Evolutionary conservation across 2,888 invertebrate genomes (phyloP).

Genomic region (Lacanobia wlatinum): DNA sequence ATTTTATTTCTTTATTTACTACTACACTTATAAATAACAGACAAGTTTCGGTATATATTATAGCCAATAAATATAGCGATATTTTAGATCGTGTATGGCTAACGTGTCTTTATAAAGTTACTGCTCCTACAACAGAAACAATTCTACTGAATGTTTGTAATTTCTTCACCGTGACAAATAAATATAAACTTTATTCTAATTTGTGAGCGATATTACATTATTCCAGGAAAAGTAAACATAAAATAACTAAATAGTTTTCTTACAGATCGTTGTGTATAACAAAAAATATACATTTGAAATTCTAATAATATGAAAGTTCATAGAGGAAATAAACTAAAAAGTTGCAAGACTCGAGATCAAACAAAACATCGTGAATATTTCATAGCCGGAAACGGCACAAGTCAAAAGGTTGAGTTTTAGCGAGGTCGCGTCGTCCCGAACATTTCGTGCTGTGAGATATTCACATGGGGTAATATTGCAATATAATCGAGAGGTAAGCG

Average conservation of each 20-base stretch:
- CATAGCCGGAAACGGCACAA: slow-evolving; percentile 80
- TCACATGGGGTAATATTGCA: slow-evolving; percentile 84
- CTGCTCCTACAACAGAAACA: slow-evolving; percentile 38
- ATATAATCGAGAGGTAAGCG: slow-evolving; percentile 64
- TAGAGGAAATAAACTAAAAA: slow-evolving; percentile 75
- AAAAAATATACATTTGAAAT: slow-evolving; percentile 81
- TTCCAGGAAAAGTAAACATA: slow-evolving; percentile 65
- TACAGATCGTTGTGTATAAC: slow-evolving; percentile 73
- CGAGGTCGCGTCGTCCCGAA: slow-evolving; percentile 78
- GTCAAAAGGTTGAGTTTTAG: slow-evolving; percentile 65
- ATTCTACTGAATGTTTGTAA: slow-evolving; percentile 27
- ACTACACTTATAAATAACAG: slow-evolving; percentile 72
- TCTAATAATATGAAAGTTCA: slow-evolving; percentile 77
- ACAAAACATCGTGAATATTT: slow-evolving; percentile 83
- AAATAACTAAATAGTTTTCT: slow-evolving; percentile 74
- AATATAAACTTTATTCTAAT: slow-evolving; percentile 69
- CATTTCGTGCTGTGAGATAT: slow-evolving; percentile 86
- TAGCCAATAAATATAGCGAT: slow-evolving; percentile 65
- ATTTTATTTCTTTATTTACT: slow-evolving; percentile 67
- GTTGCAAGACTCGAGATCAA: slow-evolving; percentile 87
- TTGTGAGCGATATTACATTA: slow-evolving; percentile 75
- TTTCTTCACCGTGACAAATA: slow-evolving; percentile 40
- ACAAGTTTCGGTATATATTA: slow-evolving; percentile 67
- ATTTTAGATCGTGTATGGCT: slow-evolving; percentile 62
- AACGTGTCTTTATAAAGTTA: slow-evolving; percentile 56